phyloP scores from a whole-genome alignment of 2,797 vertebrate genomes.

The Peromyscus attwateri region DNA sequence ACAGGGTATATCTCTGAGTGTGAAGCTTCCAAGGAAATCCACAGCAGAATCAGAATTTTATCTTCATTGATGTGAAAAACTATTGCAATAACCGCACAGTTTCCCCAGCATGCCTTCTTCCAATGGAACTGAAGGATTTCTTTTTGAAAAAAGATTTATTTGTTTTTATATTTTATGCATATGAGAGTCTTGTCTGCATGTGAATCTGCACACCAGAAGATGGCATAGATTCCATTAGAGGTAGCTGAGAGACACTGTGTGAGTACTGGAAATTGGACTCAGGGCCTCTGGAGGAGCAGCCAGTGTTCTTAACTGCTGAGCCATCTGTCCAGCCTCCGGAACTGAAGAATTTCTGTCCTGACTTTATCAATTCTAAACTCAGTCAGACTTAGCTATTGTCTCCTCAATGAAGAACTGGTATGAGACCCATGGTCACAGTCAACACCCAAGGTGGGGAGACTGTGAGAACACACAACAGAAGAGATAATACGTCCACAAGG shows the following conservation, averaged over 20 bases:
- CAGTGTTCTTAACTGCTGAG: not conserved
- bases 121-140: not conserved
- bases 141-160: not conserved
- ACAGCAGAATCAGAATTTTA: not conserved
- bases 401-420: not conserved
- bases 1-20: not conserved
- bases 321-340: not conserved
- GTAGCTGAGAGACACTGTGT: not conserved
- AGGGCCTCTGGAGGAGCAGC: not conserved
- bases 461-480: not conserved
- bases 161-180: not conserved
- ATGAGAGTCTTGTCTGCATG: not conserved
- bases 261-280: not conserved
- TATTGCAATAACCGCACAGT: not conserved
- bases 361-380: not conserved
- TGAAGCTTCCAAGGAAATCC: conserved; percentile 37
- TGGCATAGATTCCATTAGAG: not conserved
- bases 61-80: not conserved
- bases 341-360: not conserved
- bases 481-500: not conserved
- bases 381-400: not conserved
- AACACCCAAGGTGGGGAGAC: not conserved
- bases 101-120: not conserved
- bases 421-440: not conserved
- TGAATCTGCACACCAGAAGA: not conserved